Conservation (phyloP, 1,140 invertebrate species). For the Magallana gigas region DNA sequence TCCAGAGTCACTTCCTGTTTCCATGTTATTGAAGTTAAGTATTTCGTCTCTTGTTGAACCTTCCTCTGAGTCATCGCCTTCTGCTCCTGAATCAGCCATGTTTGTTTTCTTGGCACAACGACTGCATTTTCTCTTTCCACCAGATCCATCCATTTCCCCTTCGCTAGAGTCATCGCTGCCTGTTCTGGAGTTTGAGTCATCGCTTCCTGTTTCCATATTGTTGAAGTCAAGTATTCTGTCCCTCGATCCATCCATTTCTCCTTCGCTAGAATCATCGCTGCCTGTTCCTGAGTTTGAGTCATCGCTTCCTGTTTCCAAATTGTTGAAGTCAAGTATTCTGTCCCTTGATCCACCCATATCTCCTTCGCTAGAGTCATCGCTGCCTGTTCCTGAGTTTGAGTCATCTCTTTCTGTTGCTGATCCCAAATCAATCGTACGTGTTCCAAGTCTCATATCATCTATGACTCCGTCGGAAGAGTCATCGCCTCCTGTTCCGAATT, state of each 20-base stretch:
- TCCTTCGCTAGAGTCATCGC: too few relatives aligned
- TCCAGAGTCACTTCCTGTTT: not conserved
- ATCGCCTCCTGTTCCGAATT: not conserved
- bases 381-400: too few relatives aligned
- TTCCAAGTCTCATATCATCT: not conserved
- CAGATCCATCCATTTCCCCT: not conserved
- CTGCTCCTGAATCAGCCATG: not conserved
- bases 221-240: too few relatives aligned
- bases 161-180: not conserved
- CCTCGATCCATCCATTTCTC: not conserved
- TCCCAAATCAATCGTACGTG: too few relatives aligned
- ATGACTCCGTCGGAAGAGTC: not conserved
- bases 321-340: too few relatives aligned
- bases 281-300: too few relatives aligned
- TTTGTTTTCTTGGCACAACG: too few relatives aligned
- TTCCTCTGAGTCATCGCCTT: not conserved
- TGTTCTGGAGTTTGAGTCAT: not conserved
- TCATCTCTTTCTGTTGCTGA: too few relatives aligned
- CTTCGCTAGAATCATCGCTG: not conserved
- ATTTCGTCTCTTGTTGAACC: not conserved
- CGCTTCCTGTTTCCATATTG: not conserved
- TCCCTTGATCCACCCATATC: too few relatives aligned
- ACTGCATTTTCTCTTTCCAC: too few relatives aligned
- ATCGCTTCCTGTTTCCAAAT: too few relatives aligned
- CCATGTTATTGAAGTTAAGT: not conserved